Conservation (phyloP, 2,113 vertebrate genomes). For the Perccottus glenii region DNA sequence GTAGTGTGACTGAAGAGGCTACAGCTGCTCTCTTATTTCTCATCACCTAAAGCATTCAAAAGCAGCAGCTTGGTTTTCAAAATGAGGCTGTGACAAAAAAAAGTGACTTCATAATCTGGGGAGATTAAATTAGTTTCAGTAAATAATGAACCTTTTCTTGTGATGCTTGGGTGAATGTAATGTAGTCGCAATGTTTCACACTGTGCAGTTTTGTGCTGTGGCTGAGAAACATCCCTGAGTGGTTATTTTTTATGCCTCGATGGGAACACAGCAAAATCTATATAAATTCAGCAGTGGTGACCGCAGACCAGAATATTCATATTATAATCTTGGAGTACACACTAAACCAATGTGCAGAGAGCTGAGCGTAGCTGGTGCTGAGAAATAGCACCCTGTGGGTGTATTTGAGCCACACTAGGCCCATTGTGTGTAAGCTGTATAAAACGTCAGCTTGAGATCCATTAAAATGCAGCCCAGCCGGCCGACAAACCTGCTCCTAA, state of each 20-base stretch:
- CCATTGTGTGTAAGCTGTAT: constrained; percentile 54
- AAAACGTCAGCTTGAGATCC: constrained; percentile 50
- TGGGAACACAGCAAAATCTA: constrained; percentile 25
- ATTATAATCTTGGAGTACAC: constrained; percentile 52
- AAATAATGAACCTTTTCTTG: constrained; percentile 16
- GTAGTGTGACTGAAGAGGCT: background rate
- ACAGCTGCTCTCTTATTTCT: constrained; percentile 4
- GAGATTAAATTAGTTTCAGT: constrained; percentile 14
- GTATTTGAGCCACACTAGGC: constrained; percentile 57
- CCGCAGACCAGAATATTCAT: constrained; percentile 29
- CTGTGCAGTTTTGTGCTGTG: constrained; percentile 17
- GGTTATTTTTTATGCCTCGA: constrained; percentile 18
- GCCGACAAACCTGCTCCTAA: constrained; percentile 40
- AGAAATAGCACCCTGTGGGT: constrained; percentile 56
- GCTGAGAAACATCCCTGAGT: constrained; percentile 35
- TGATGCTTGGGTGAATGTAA: constrained; percentile 18
- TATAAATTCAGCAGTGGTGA: constrained; percentile 35
- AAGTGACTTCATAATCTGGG: background rate
- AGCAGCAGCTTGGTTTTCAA: background rate
- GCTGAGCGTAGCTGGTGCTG: constrained; percentile 28
- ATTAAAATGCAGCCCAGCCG: constrained; percentile 54
- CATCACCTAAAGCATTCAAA: constrained; percentile 3
- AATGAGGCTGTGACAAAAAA: background rate
- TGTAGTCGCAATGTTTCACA: constrained; percentile 14
- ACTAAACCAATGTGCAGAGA: constrained; percentile 25